Evolutionary conservation across 2,797 vertebrate species (phyloP).

Genomic region (Hephaestus fuliginosus): DNA sequence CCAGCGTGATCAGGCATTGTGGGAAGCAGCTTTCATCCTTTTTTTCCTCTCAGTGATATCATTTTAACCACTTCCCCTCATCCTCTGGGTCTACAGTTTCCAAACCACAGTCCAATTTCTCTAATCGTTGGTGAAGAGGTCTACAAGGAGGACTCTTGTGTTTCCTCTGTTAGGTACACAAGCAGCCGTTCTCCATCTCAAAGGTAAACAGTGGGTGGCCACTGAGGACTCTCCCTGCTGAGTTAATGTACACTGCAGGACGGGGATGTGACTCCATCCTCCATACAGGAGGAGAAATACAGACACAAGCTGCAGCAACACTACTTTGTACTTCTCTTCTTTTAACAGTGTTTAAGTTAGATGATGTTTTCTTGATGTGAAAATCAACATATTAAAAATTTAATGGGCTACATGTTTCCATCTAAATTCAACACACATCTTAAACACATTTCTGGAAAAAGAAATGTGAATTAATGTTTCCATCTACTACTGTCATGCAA

Average conservation of each 20-base stretch:
- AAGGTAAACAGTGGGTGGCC: conserved; percentile 50
- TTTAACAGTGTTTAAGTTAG: neutral
- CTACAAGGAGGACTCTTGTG: conserved; percentile 32
- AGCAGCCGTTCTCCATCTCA: conserved; percentile 40
- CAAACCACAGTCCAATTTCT: conserved; percentile 49
- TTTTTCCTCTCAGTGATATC: conserved; percentile 39
- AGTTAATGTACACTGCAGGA: conserved; percentile 54
- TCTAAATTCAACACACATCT: neutral
- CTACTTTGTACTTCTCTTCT: neutral
- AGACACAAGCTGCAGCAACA: neutral
- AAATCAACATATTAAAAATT: neutral
- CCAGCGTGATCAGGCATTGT: conserved; percentile 25
- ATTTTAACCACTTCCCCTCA: conserved; percentile 44
- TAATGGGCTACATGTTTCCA: too few species aligned
- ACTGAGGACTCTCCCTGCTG: conserved; percentile 42
- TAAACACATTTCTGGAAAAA: neutral
- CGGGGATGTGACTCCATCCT: conserved; percentile 31
- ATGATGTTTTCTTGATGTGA: neutral
- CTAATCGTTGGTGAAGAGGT: conserved; percentile 4
- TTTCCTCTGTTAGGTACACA: conserved; percentile 50
- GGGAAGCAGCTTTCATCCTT: conserved; percentile 15
- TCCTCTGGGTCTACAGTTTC: conserved; percentile 37
- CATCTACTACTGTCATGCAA: neutral
- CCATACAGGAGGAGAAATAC: conserved; percentile 4
- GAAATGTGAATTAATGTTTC: neutral